Evolutionary conservation across 2,888 invertebrate genomes (phyloP), one percentile per base, ranked within the genome.

Genomic region (Dione juno): DNA sequence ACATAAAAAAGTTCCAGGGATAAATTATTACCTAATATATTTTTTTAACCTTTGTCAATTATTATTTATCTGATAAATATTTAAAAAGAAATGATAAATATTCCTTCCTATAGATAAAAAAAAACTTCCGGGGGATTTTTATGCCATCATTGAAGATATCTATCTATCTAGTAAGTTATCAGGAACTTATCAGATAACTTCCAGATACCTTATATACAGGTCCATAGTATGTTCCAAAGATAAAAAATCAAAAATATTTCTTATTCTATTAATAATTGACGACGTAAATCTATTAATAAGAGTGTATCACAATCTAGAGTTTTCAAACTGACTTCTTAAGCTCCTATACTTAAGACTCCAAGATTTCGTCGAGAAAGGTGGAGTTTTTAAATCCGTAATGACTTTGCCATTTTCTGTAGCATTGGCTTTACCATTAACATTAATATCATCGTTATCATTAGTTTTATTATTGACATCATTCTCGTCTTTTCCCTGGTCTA

Each of bases 291-390:
- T 1, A 50, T 50, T 19, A 2, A 11, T 50, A 19, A 50, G 19
- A 1, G 0, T 50, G 3, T 45, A 50, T 75, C 81, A 89, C 77
- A 90, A 81, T 64, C 82, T 84, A 6, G 89, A 86, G 70, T 87
- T 88, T 66, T 90, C 90, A 5, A 81, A 70, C 10, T 85, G 80
- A 43, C 66, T 78, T 19, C 79, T 82, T 1, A 77, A 76, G 6
- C 79, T 76, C 35, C 83, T 81, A 37, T 84, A 83, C 19, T 87
- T 87, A 8, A 86, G 66, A 71, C 82, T 87, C 86, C 84, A 85
- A 0, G 83, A 79, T 43, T 82, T 80, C 0, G 75, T 75, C 0
- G 78, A 75, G 3, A 79, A 75, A 1, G 79, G 77, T 0, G 76
- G 70, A 13, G 40, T 61, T 58, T 77, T 76, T 11, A 73, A 66